Conservation (phyloP, 1,140 invertebrate genomes). For the Telenomus remus region DNA sequence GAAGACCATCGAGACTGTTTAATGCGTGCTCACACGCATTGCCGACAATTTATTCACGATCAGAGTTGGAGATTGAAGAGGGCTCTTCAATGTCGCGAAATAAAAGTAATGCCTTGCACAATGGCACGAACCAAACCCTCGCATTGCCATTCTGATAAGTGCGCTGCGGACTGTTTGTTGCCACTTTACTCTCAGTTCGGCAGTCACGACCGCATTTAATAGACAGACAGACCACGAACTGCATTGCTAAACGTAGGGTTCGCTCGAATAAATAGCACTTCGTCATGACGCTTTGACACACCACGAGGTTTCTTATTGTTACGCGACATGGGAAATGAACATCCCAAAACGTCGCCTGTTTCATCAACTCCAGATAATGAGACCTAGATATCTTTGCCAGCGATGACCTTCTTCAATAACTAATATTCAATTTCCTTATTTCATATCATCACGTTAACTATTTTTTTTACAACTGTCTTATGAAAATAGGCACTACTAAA, state of each 20-base stretch:
- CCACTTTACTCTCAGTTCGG: conserved; percentile 60
- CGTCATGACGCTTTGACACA: conserved; percentile 46
- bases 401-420: too few species aligned
- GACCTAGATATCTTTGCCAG: conserved; percentile 14
- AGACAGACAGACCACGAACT: conserved; percentile 40
- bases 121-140: conserved; percentile 48
- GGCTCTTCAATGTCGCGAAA: conserved; percentile 47
- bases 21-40: conserved; percentile 58
- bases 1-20: conserved; percentile 42
- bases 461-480: too few species aligned
- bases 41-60: conserved; percentile 57
- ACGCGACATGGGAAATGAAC: conserved; percentile 59
- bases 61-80: conserved; percentile 45
- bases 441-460: too few species aligned
- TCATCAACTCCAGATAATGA: conserved; percentile 49
- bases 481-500: too few species aligned
- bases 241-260: conserved; percentile 47
- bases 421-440: too few species aligned
- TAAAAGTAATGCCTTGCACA: conserved; percentile 53
- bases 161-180: conserved; percentile 55
- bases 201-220: conserved; percentile 54
- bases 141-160: conserved; percentile 46
- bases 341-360: conserved; percentile 38
- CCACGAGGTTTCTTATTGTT: conserved; percentile 46
- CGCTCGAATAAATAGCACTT: conserved; percentile 51